Evolutionary conservation across 2,888 invertebrate genomes (phyloP).

Genomic region (Lymantria dispar): DNA sequence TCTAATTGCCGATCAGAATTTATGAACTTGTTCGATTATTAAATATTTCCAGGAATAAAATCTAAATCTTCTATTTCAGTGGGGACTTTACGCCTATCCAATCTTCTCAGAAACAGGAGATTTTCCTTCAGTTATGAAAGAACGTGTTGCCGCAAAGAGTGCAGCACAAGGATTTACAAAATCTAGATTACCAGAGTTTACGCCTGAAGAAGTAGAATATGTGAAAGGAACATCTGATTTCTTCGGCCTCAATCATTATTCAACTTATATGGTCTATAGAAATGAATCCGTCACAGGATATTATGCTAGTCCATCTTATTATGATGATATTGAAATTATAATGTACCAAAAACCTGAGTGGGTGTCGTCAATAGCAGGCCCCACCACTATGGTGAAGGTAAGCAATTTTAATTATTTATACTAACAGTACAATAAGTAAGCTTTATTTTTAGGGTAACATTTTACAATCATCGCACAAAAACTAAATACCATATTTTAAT

Average conservation of each 20-base stretch:
- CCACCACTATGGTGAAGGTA: constrained; percentile 20
- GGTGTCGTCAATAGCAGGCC: constrained; percentile 6
- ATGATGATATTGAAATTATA: constrained; percentile 36
- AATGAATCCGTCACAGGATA: constrained; percentile 36
- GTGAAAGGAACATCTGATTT: constrained; percentile 84
- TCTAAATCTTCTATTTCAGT: constrained; percentile 43
- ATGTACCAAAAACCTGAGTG: constrained; percentile 21
- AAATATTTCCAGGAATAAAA: too few relatives aligned
- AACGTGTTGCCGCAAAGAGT: constrained; percentile 79
- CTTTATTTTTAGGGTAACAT: too few relatives aligned
- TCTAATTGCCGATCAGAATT: too few relatives aligned
- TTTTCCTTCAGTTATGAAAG: constrained; percentile 83
- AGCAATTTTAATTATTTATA: constrained; percentile 66
- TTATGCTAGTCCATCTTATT: constrained; percentile 34
- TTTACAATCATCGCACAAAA: too few relatives aligned
- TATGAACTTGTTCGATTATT: too few relatives aligned
- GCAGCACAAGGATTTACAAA: constrained; percentile 76
- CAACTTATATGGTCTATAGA: constrained; percentile 64
- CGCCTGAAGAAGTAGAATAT: constrained; percentile 80
- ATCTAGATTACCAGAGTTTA: constrained; percentile 83
- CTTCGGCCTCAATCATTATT: constrained; percentile 87
- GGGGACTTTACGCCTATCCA: constrained; percentile 83
- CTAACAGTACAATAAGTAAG: too few relatives aligned
- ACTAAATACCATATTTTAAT: too few relatives aligned
- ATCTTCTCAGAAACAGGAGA: constrained; percentile 83